A percentile compares a stretch with the other conserved stretches of the same genome.
Evolutionary conservation across 2,797 vertebrate species (phyloP).

Genomic region (Siniperca scherzeri): DNA sequence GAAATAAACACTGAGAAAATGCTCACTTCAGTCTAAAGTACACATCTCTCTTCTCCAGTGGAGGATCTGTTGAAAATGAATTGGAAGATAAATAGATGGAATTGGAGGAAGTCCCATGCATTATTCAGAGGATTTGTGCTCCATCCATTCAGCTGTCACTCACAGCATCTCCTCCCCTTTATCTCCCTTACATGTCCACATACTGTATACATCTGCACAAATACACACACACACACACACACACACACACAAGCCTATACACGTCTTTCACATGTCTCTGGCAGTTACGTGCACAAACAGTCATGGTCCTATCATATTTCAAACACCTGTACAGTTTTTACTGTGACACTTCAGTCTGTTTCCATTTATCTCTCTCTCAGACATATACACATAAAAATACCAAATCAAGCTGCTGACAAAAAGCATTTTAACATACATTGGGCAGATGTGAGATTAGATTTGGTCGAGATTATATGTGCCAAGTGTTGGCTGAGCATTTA

Average conservation of each 20-base stretch:
- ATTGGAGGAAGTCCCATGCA: conserved; percentile 35
- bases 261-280: neutral
- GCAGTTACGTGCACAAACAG: conserved; percentile 19
- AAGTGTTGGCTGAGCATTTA: conserved; percentile 5
- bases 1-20: conserved; percentile 53
- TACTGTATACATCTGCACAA: conserved; percentile 14
- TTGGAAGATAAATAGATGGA: conserved; percentile 50
- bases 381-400: conserved; percentile 13
- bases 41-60: conserved; percentile 38
- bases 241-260: conserved; percentile 26
- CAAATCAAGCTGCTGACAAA: neutral
- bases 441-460: conserved; percentile 5
- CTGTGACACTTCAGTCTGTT: conserved; percentile 6
- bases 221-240: conserved; percentile 23
- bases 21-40: conserved; percentile 38
- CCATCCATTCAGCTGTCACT: conserved; percentile 55
- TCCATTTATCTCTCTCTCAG: conserved; percentile 17
- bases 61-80: conserved; percentile 23
- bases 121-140: conserved; percentile 60
- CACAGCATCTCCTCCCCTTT: conserved; percentile 60
- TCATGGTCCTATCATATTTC: conserved; percentile 19
- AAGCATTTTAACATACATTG: neutral
- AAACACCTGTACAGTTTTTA: conserved; percentile 22
- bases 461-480: neutral
- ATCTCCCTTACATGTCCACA: conserved; percentile 38